A percentile compares a stretch with the other conserved stretches of the same genome.
Conservation (phyloP, 1,140 invertebrate genomes). For the Patella vulgata region DNA sequence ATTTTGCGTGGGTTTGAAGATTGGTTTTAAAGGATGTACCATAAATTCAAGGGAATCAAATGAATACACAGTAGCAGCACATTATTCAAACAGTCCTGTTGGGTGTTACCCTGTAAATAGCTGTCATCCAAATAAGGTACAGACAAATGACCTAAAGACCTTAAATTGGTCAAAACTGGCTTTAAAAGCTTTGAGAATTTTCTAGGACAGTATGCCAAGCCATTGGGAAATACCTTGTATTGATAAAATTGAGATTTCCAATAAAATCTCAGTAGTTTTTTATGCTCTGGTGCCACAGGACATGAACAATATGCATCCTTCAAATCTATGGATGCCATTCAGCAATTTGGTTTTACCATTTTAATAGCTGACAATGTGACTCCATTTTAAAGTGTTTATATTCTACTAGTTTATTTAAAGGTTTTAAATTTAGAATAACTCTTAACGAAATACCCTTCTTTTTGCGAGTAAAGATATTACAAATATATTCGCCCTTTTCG, state of each 20-base stretch:
- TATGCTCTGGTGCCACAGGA: conserved; percentile 16
- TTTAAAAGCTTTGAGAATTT: conserved; percentile 31
- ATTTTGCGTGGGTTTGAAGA: conserved; percentile 1
- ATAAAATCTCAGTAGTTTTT: conserved; percentile 29
- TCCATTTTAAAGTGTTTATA: conserved; percentile 51
- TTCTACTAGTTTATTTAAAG: conserved; percentile 31
- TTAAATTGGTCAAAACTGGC: conserved; percentile 30
- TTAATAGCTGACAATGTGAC: conserved; percentile 24
- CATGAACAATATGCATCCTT: conserved; percentile 34
- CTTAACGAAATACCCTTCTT: conserved; percentile 34
- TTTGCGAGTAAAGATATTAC: conserved; percentile 33
- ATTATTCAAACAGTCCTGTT: conserved; percentile 25
- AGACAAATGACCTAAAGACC: conserved; percentile 18
- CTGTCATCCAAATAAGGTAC: conserved; percentile 32
- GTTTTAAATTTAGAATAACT: conserved; percentile 39
- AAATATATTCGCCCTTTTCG: conserved; percentile 27
- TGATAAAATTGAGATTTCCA: conserved; percentile 31
- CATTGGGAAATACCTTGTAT: conserved; percentile 33
- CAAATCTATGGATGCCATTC: conserved; percentile 29
- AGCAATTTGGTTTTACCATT: conserved; percentile 21
- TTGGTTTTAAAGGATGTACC: conserved; percentile 13
- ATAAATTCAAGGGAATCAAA: conserved; percentile 26
- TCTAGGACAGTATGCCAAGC: conserved; percentile 21
- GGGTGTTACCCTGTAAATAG: conserved; percentile 23
- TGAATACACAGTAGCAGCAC: conserved; percentile 13